Conservation (phyloP, 64 coral and sea anemone genomes). For the Trachythela sp. region DNA sequence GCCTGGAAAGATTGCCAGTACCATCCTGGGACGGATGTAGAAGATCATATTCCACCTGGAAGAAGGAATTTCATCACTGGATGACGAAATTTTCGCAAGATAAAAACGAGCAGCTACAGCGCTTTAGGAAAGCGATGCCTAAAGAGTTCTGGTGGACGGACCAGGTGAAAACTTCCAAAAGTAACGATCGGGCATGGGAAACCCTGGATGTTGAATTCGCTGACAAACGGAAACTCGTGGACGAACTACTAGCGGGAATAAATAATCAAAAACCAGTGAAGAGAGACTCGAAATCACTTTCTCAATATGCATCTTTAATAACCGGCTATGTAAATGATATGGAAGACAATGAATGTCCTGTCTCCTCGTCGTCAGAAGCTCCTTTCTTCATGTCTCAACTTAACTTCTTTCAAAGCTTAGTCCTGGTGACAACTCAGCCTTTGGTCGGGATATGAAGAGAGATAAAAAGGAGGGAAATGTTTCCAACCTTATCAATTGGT, state of each 20-base stretch:
- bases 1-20: conserved; percentile 15
- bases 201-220: conserved; percentile 23
- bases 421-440: not conserved
- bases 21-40: conserved; percentile 29
- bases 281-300: conserved; percentile 29
- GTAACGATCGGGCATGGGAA: not conserved
- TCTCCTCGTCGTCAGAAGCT: conserved; percentile 26
- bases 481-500: not conserved
- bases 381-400: conserved; percentile 53
- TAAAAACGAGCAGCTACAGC: conserved; percentile 7
- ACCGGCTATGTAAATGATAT: conserved; percentile 20
- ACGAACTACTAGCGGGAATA: conserved; percentile 27
- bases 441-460: conserved; percentile 34
- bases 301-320: not conserved
- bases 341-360: conserved; percentile 41
- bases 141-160: not conserved
- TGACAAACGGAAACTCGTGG: not conserved
- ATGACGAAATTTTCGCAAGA: conserved; percentile 18
- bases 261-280: not conserved
- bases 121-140: conserved; percentile 27
- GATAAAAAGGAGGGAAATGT: conserved; percentile 21
- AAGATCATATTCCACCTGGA: conserved; percentile 22
- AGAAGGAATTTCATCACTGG: conserved; percentile 21
- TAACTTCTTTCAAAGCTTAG: conserved; percentile 28
- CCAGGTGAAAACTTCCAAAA: not conserved